Percentiles rank a stretch among this genome's conserved stretches.
These are phyloP conservation scores for Drosophila ironensis DNA, from an alignment of 1,140 invertebrate species.

Conservation along the genomic window DNA sequence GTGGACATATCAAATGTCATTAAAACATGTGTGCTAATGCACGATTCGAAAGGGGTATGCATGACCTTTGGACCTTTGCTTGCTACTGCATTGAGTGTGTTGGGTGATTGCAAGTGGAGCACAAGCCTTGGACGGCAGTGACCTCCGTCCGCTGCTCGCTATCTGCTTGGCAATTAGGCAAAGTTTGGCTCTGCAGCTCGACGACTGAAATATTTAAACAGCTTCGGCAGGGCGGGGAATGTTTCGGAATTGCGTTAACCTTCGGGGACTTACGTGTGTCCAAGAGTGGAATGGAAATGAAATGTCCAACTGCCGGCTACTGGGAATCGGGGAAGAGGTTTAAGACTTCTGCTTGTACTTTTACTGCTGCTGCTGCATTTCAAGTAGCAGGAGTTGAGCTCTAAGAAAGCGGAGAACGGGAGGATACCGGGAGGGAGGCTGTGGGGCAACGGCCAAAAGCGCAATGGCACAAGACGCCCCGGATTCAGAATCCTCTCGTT, in stretches of 20 bases:
- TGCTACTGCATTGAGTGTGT: neutral
- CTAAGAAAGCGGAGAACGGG: too few species aligned
- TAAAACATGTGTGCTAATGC: slow-evolving; percentile 28
- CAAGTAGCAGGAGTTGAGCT: slow-evolving; percentile 45
- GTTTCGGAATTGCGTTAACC: slow-evolving; percentile 34
- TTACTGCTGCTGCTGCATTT: slow-evolving; percentile 58
- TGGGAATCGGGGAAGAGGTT: slow-evolving; percentile 43
- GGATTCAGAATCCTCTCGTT: neutral
- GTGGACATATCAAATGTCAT: slow-evolving; percentile 42
- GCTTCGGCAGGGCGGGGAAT: slow-evolving; percentile 8
- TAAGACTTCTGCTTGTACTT: slow-evolving; percentile 28
- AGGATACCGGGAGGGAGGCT: neutral
- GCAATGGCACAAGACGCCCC: slow-evolving; percentile 25
- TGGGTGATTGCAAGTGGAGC: neutral
- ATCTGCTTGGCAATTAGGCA: slow-evolving; percentile 53
- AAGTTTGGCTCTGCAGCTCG: slow-evolving; percentile 50
- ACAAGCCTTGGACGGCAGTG: slow-evolving; percentile 14
- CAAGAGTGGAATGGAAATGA: slow-evolving; percentile 72
- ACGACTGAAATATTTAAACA: slow-evolving; percentile 64
- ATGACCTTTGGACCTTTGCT: slow-evolving; percentile 6
- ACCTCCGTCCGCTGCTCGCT: slow-evolving; percentile 16
- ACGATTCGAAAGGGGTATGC: neutral
- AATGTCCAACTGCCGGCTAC: slow-evolving; percentile 37
- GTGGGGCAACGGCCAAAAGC: slow-evolving; percentile 16
- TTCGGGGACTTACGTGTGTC: slow-evolving; percentile 62